Conservation (phyloP, 2,888 invertebrate species). For the Limnephilus auricula region DNA sequence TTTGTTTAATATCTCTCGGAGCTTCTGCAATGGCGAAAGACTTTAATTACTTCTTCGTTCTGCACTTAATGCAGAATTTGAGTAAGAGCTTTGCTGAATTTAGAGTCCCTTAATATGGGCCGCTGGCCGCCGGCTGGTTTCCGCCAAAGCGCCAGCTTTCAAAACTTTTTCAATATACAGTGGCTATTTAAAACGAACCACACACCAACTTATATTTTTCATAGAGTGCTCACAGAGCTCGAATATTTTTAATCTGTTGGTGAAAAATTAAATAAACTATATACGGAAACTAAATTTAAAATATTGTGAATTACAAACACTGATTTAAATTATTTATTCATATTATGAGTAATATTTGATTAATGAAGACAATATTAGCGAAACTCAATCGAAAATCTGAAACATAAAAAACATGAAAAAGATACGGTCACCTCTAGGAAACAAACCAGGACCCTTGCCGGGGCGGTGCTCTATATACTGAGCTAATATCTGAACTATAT, state of each 20-base stretch:
- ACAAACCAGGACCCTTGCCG: no score
- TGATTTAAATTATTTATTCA: no score
- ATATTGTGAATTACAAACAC: no score
- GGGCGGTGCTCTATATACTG: no score
- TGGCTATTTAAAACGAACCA: constrained; percentile 47
- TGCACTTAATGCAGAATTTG: constrained; percentile 45
- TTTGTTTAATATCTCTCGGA: not conserved
- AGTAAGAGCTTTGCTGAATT: constrained; percentile 45
- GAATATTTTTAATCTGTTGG: not conserved
- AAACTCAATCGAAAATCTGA: no score
- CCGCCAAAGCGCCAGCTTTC: constrained; percentile 58
- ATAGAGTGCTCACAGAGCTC: not conserved
- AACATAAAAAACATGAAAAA: no score
- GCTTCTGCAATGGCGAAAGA: not conserved
- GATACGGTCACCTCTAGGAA: no score
- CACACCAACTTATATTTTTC: not conserved
- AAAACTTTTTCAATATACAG: constrained; percentile 66
- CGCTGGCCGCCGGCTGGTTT: constrained; percentile 26
- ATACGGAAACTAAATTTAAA: no score
- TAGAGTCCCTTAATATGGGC: constrained; percentile 47
- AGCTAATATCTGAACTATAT: no score
- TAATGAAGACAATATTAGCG: no score
- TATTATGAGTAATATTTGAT: no score
- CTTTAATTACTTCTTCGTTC: constrained; percentile 5
- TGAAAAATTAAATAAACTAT: no score